These are phyloP conservation scores for Rhingia rostrata DNA, from an alignment of 2,888 invertebrate genomes.

Conservation along the genomic window DNA sequence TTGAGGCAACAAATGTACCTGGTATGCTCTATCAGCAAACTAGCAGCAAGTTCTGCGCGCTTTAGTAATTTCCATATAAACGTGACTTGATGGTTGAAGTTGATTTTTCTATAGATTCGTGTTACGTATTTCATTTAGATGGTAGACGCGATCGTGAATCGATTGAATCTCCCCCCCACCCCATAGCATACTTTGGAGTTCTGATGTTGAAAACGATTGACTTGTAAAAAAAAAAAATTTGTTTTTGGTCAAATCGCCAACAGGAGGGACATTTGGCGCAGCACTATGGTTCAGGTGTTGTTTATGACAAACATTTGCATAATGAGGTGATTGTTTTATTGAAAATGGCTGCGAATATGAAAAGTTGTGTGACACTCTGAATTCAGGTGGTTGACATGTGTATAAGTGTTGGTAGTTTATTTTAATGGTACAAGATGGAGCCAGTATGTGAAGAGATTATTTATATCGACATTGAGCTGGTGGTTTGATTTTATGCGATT, in stretches of 20 bases:
- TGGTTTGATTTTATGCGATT: not conserved
- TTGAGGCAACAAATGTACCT: conserved; percentile 11
- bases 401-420: conserved; percentile 2
- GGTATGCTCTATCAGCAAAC: conserved; percentile 24
- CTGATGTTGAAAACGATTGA: conserved; percentile 40
- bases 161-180: conserved; percentile 4
- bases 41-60: conserved; percentile 23
- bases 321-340: conserved; percentile 51
- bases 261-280: conserved; percentile 2
- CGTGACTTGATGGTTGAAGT: conserved; percentile 49
- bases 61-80: conserved; percentile 44
- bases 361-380: conserved; percentile 12
- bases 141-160: conserved; percentile 18
- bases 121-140: conserved; percentile 25
- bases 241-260: conserved; percentile 13
- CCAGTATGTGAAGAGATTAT: conserved; percentile 46
- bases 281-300: conserved; percentile 45
- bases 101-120: conserved; percentile 9
- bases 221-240: conserved; percentile 41
- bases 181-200: conserved; percentile 37
- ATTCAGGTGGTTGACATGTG: conserved; percentile 20
- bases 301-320: conserved; percentile 55
- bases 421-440: conserved; percentile 9
- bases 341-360: conserved; percentile 47
- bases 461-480: conserved; percentile 1